These are phyloP conservation scores for Taenioides sp. DNA, from an alignment of 2,797 vertebrate genomes.

Conservation along the genomic window DNA sequence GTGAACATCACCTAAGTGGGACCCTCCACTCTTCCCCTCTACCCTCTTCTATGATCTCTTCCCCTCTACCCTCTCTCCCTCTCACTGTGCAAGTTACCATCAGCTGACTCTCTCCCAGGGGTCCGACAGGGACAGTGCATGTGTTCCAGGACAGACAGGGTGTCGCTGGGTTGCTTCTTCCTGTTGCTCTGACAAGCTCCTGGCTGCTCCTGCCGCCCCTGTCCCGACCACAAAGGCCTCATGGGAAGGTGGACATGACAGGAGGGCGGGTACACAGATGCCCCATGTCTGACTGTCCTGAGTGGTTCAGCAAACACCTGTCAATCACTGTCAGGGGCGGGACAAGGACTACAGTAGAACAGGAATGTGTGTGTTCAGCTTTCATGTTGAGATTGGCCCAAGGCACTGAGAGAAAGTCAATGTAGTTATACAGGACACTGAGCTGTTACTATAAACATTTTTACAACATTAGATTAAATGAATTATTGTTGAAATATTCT, in stretches of 20 bases:
- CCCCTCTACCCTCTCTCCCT: constrained; percentile 16
- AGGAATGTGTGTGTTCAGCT: constrained; percentile 38
- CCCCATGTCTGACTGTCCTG: constrained; percentile 83
- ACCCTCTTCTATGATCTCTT: neutral
- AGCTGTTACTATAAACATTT: neutral
- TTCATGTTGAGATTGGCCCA: constrained; percentile 5
- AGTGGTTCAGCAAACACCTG: constrained; percentile 82
- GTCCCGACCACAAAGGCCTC: constrained; percentile 74
- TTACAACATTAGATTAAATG: neutral
- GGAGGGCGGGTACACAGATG: constrained; percentile 87
- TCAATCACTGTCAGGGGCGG: constrained; percentile 86
- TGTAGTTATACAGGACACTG: neutral
- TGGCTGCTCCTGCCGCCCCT: constrained; percentile 76
- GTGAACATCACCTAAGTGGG: too few species aligned
- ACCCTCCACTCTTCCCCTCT: neutral
- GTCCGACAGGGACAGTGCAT: constrained; percentile 57
- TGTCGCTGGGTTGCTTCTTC: constrained; percentile 56
- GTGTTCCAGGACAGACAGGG: constrained; percentile 46
- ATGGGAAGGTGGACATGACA: constrained; percentile 81
- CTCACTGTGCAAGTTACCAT: constrained; percentile 64
- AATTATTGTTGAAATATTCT: neutral
- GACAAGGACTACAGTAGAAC: constrained; percentile 48
- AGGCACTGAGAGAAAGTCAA: neutral
- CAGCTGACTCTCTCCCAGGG: constrained; percentile 63
- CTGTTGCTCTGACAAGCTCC: constrained; percentile 71